Conservation (phyloP, 2,797 vertebrate genomes). For the Pangasius mekongensis region DNA sequence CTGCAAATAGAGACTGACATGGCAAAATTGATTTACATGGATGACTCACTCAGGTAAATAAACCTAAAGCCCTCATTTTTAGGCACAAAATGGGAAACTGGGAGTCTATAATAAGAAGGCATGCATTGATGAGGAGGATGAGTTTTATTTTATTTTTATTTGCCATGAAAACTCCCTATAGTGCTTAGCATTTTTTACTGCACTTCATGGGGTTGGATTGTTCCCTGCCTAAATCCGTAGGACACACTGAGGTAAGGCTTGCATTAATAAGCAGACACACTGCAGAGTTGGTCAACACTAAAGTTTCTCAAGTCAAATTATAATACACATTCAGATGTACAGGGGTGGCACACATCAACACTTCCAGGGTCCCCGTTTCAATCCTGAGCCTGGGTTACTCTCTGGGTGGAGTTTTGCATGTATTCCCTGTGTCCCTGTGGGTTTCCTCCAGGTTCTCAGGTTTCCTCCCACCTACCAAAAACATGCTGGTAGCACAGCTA, state of each 20-base stretch:
- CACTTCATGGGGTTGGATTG: conserved; percentile 37
- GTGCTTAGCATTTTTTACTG: conserved; percentile 20
- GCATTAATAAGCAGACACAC: conserved; percentile 17
- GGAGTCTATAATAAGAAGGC: conserved; percentile 63
- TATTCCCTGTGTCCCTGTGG: background rate
- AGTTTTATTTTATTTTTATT: background rate
- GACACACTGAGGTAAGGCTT: background rate
- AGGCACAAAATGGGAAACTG: conserved; percentile 61
- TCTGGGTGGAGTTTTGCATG: background rate
- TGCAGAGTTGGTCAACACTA: conserved; percentile 5
- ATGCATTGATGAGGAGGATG: conserved; percentile 30
- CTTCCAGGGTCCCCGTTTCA: background rate
- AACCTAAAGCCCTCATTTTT: conserved; percentile 6
- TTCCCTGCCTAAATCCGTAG: conserved; percentile 7
- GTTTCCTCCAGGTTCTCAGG: background rate
- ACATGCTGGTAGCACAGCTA: background rate
- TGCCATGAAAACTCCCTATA: background rate
- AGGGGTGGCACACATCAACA: background rate
- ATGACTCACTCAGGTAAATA: background rate
- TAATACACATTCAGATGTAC: background rate
- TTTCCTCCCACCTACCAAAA: background rate
- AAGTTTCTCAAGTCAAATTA: background rate
- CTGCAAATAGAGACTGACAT: conserved; percentile 31
- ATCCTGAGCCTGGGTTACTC: background rate
- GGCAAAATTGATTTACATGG: conserved; percentile 17